Conservation (phyloP, 2,113 vertebrate genomes). For the Hymenochirus boettgeri region DNA sequence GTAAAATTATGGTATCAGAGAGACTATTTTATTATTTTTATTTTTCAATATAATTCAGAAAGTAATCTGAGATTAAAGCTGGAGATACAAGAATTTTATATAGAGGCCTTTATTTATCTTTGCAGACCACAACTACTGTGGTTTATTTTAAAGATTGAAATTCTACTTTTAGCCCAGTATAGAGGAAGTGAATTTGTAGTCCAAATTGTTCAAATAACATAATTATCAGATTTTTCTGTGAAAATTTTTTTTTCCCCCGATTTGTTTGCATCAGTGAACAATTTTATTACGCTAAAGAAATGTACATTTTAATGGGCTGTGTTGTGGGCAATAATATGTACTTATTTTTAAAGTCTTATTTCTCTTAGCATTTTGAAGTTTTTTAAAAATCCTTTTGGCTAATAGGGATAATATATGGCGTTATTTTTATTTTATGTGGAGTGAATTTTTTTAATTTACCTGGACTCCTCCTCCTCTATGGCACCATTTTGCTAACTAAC, state of each 20-base stretch:
- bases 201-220: background rate
- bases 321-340: constrained; percentile 14
- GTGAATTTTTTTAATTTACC: constrained; percentile 30
- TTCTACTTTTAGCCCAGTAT: background rate
- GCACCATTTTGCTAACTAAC: constrained; percentile 13
- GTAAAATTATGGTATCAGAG: background rate
- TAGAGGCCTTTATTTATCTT: background rate
- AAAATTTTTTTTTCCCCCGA: constrained; percentile 9
- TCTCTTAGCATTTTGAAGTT: background rate
- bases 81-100: background rate
- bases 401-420: constrained; percentile 10
- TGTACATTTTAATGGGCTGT: constrained; percentile 17
- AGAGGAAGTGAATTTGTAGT: background rate
- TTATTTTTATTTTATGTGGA: constrained; percentile 23
- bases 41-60: background rate
- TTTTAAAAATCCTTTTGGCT: constrained; percentile 18
- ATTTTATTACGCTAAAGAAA: background rate
- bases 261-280: constrained; percentile 3
- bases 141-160: background rate
- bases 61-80: background rate
- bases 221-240: constrained; percentile 15
- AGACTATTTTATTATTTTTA: too few species aligned
- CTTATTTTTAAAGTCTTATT: background rate
- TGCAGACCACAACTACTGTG: background rate
- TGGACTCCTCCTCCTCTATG: constrained; percentile 12